Evolutionary conservation across 2,888 invertebrate genomes (phyloP).

Genomic region (Stenichneumon culpator): DNA sequence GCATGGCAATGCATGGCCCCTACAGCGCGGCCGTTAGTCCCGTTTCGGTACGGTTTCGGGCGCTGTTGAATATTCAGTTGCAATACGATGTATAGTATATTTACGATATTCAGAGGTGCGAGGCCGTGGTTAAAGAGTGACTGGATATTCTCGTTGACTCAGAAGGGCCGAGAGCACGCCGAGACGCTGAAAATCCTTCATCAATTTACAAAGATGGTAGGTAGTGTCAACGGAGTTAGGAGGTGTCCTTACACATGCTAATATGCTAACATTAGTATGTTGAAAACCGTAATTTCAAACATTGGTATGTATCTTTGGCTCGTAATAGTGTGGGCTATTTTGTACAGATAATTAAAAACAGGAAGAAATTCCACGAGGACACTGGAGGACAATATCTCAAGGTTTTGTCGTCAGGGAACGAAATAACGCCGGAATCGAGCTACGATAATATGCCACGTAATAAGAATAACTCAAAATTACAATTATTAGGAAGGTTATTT

Average conservation of each 20-base stretch:
- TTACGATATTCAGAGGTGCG: constrained; percentile 38
- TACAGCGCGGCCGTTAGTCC: no score
- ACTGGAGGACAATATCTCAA: constrained; percentile 57
- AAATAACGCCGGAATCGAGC: neutral
- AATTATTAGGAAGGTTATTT: neutral
- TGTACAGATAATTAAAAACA: constrained; percentile 66
- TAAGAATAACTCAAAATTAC: neutral
- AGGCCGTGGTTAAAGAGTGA: constrained; percentile 63
- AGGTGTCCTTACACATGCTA: neutral
- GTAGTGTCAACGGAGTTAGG: no score
- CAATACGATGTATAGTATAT: neutral
- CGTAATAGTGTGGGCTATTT: neutral
- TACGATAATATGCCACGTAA: constrained; percentile 33
- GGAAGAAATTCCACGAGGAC: constrained; percentile 64
- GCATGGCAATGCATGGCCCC: no score
- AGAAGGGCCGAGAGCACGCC: constrained; percentile 45
- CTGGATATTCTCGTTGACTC: constrained; percentile 59
- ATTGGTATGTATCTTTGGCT: no score
- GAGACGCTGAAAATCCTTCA: constrained; percentile 59
- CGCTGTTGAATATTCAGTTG: neutral
- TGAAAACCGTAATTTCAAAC: no score
- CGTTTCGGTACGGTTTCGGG: no score
- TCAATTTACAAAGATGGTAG: constrained; percentile 65
- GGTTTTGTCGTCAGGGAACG: constrained; percentile 20
- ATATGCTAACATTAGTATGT: neutral